Conservation (phyloP, 2,888 invertebrate genomes). For the Celastrina argiolus region DNA sequence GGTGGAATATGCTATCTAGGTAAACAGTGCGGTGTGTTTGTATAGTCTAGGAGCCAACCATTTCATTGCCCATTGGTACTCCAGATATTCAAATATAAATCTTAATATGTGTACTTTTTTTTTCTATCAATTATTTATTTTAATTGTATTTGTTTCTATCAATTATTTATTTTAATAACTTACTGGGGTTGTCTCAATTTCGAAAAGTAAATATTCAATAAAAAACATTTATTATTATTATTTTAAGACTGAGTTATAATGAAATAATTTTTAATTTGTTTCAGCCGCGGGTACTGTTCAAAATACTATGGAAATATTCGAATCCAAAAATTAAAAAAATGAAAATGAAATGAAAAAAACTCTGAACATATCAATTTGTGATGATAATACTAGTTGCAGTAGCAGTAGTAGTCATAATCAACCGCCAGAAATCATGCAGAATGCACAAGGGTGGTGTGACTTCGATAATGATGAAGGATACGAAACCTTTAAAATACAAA, state of each 20-base stretch:
- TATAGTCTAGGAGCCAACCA: too few relatives aligned
- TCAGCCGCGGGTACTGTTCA: not conserved
- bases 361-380: not conserved
- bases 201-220: too few relatives aligned
- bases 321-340: not conserved
- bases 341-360: not conserved
- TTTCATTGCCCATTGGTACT: too few relatives aligned
- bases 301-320: not conserved
- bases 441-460: not conserved
- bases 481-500: not conserved
- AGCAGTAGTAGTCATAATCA: not conserved
- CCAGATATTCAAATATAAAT: too few relatives aligned
- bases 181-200: too few relatives aligned
- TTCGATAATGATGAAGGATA: not conserved
- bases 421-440: not conserved
- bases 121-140: too few relatives aligned
- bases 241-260: not conserved
- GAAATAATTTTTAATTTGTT: not conserved
- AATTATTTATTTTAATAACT: too few relatives aligned
- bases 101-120: too few relatives aligned
- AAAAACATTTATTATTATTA: too few relatives aligned
- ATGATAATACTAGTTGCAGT: not conserved
- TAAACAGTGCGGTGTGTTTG: too few relatives aligned
- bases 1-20: too few relatives aligned
- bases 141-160: too few relatives aligned